Evolutionary conservation across 2,888 invertebrate species (phyloP).

Genomic region (Heliconius sara): DNA sequence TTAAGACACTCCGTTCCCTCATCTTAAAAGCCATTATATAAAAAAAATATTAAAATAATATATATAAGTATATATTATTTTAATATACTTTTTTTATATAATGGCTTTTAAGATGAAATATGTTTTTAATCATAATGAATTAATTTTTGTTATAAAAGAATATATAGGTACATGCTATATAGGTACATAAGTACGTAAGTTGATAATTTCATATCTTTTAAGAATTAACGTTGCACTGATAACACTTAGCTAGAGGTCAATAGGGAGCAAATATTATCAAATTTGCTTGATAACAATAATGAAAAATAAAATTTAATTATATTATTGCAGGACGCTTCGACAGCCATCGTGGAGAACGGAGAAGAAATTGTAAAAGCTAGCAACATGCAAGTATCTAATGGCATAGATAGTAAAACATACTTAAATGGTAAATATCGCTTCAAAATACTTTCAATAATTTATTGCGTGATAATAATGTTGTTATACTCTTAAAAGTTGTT

Average conservation of each 20-base stretch:
- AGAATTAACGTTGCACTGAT: constrained; percentile 12
- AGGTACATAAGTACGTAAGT: not conserved
- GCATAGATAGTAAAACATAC: constrained; percentile 61
- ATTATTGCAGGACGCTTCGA: constrained; percentile 63
- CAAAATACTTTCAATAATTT: not conserved
- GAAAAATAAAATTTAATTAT: not conserved
- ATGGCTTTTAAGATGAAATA: too few relatives aligned
- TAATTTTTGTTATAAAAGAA: not conserved
- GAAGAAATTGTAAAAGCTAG: constrained; percentile 65
- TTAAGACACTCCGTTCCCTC: too few relatives aligned
- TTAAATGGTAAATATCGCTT: constrained; percentile 64
- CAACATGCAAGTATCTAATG: constrained; percentile 70
- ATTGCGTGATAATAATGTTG: too few relatives aligned
- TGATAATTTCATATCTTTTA: not conserved
- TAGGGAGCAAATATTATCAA: constrained; percentile 11
- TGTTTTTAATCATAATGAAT: not conserved
- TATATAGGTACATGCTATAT: too few relatives aligned
- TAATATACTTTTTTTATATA: too few relatives aligned
- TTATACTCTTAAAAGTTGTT: too few relatives aligned
- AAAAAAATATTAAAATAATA: too few relatives aligned
- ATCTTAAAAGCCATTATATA: too few relatives aligned
- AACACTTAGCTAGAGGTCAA: constrained; percentile 4
- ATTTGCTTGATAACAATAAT: not conserved
- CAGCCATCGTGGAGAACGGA: constrained; percentile 66
- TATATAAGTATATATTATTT: too few relatives aligned